Base-by-base conservation (phyloP, 2,888 invertebrate genomes). In the Oscheius sp. region DNA sequence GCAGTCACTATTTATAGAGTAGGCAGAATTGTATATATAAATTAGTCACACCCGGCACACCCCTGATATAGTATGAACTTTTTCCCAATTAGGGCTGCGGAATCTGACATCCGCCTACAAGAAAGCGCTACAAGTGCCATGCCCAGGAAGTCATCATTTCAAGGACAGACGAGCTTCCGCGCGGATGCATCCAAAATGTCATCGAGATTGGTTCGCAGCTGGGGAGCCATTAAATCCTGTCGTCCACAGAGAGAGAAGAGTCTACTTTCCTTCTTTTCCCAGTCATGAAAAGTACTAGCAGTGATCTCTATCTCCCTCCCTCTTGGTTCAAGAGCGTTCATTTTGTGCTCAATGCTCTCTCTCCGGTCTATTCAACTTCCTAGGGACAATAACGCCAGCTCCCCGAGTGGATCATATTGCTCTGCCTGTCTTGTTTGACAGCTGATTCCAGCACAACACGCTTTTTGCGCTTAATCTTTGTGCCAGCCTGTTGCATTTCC, bases 121-220 rank as follows among this genome's bases (percentile, higher is more conserved):
- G 42, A 42, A 5, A 21, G 21, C 7, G 42, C 42, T 60, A 37
- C 9, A 60, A 9, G n/a, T 60, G 60, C 7, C 60, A 60, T 13
- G 33, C 35, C 37, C 37, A 33, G 60, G 60, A 60, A 60, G 60
- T 60, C 37, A 21, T 53, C 29, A 21, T 53, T 53, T 53, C 29
- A 53, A 53, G 29, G 53, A 53, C n/a, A 53, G 53, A 53, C 4
- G 53, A 53, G 53, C 60, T 60, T 60, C 35, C 60, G 37, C 60
- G 33, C 60, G 60, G 60, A 60, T 60, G 60, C 35, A 60, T 35
- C 60, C n/a, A 60, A 60, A 60, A 60, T 60, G 60, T 35, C 33
- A 60, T 35, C 7, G 60, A 60, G 60, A 60, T 60, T 60, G 60
- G 60, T 60, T 60, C 60, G 37, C 60, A 60, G 60, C 60, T 60